Percentiles rank a stretch among this genome's conserved stretches.
Conservation (phyloP, 2,113 vertebrate species). For the Marcusenius ussheri region DNA sequence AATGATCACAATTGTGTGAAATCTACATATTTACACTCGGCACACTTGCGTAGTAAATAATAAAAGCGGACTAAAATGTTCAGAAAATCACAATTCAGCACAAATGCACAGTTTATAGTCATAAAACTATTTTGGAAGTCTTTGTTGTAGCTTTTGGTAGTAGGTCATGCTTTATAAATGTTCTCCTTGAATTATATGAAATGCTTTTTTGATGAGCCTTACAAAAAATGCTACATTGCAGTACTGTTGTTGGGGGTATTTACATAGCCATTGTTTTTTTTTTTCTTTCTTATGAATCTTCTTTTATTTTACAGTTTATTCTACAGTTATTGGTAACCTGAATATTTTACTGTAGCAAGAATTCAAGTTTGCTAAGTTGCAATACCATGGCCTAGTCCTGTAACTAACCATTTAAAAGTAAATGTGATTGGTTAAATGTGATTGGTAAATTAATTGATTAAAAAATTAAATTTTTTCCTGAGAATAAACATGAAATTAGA, state of each 20-base stretch:
- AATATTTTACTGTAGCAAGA: background rate
- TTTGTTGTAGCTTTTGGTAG: background rate
- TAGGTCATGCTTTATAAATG: background rate
- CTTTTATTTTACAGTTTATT: background rate
- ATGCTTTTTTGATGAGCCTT: background rate
- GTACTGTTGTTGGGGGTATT: background rate
- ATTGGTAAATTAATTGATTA: background rate
- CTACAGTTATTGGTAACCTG: background rate
- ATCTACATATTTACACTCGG: background rate
- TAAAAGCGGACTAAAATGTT: background rate
- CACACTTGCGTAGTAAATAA: background rate
- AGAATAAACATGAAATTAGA: background rate
- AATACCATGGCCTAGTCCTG: background rate
- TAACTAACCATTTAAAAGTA: background rate
- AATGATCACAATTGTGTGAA: background rate
- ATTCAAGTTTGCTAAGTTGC: background rate
- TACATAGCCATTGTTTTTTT: background rate
- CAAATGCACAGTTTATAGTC: background rate
- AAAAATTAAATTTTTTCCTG: background rate
- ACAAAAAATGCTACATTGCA: background rate
- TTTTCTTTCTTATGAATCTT: background rate
- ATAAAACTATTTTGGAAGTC: background rate
- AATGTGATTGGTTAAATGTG: background rate
- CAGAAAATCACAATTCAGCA: background rate
- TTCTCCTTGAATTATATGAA: background rate